Evolutionary conservation across 2,888 invertebrate species (phyloP), one percentile per base, ranked within the genome.

Genomic region (Reticulitermes lucifugus): DNA sequence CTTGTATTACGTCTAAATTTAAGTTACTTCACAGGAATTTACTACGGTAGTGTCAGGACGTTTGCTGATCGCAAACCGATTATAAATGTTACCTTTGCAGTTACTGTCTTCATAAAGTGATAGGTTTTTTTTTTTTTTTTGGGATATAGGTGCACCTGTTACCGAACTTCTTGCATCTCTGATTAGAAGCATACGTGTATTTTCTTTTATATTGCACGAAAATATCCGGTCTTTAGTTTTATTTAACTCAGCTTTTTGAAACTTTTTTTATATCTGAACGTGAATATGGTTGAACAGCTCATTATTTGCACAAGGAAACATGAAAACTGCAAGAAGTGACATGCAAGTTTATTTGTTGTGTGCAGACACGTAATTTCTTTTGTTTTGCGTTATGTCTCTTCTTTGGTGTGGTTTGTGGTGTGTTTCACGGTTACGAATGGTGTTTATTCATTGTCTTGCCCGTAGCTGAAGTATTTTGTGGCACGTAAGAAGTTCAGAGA

Each of bases 401-500:
- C 43, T 70, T 85, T 70, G 55, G 73, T 84, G 84, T 70, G 77
- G 79, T 79, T 77, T 75, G 77, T 84, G 83, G 73, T 81, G 83
- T 83, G 70, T 86, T 22, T 80, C 65, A 80, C 71, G 55, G 81
- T 81, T 81, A 81, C 81, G 81, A 81, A 81, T 65, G 65, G 65
- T 83, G 80, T 87, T 85, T 85, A 73, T 81, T 83, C 83, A 83
- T 84, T 84, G 75, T 84, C 75, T 87, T 84, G 83, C 84, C 84
- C 90, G 91, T 93, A 94, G 94, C 94, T 97, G 91, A 96, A 96
- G 93, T 96, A 97, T 93, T 96, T 97, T 93, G 96, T 97, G 91
- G 96, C 97, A 90, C 94, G 97, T 92, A 94, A 95, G 92, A 96
- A 97, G 93, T 97, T 97, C 94, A 96, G 96, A 92, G 97, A 97